These are phyloP conservation scores for Zelostemma sp. DNA, from an alignment of 1,140 invertebrate species.

Conservation along the genomic window DNA sequence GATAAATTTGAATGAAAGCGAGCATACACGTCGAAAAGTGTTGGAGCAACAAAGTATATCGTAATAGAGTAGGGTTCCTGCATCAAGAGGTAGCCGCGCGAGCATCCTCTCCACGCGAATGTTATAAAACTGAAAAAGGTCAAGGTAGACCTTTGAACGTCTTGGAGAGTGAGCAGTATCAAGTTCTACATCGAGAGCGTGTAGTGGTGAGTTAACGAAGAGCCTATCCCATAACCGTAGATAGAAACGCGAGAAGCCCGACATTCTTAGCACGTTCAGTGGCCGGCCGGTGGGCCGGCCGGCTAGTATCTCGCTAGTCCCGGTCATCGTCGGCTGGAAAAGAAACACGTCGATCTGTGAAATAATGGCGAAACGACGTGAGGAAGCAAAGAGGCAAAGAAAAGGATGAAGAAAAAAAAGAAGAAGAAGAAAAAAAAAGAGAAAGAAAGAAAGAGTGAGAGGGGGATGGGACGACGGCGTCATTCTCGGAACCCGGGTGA, in stretches of 20 bases:
- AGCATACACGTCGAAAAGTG: too few species aligned
- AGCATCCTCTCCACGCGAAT: constrained; percentile 7
- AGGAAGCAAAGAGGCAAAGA: not conserved
- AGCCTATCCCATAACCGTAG: constrained; percentile 23
- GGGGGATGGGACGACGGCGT: constrained; percentile 18
- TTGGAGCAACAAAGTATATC: not conserved
- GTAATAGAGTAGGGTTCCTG: not conserved
- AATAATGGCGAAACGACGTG: constrained; percentile 23
- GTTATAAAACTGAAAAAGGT: constrained; percentile 20
- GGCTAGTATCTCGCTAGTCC: constrained; percentile 9
- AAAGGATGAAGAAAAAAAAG: constrained; percentile 8
- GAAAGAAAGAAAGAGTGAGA: constrained; percentile 1
- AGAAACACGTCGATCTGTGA: constrained; percentile 13
- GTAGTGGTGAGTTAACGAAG: constrained; percentile 22
- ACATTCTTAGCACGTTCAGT: constrained; percentile 29
- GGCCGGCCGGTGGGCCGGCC: constrained; percentile 1
- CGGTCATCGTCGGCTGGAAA: constrained; percentile 22
- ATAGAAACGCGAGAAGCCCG: constrained; percentile 29
- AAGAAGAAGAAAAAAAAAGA: constrained; percentile 15
- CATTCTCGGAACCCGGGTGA: constrained; percentile 57
- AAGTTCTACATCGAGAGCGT: constrained; percentile 15
- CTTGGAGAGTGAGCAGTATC: constrained; percentile 16
- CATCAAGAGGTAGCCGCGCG: not conserved
- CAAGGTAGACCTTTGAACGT: constrained; percentile 27
- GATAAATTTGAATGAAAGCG: constrained; percentile 10